Evolutionary conservation across 2,797 vertebrate genomes (phyloP).

Genomic region (Perodicticus potto): DNA sequence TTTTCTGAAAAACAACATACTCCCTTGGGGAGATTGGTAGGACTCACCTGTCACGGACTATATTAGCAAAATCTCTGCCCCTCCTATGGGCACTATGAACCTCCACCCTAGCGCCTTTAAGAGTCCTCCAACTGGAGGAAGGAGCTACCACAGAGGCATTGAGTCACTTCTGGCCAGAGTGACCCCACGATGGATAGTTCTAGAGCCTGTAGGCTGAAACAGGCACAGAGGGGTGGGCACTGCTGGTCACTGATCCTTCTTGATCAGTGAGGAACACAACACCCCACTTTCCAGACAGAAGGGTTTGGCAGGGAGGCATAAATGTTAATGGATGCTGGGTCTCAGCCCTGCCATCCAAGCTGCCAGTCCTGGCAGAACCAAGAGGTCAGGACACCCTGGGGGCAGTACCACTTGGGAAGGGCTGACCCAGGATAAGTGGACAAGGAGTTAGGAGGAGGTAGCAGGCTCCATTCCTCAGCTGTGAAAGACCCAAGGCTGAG

Average conservation of each 20-base stretch:
- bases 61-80: slow-evolving; percentile 3
- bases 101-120: background rate
- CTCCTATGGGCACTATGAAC: slow-evolving; percentile 48
- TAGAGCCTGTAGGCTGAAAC: background rate
- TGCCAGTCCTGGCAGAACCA: slow-evolving; percentile 43
- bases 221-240: background rate
- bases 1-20: background rate
- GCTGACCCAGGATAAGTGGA: background rate
- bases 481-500: slow-evolving; percentile 6
- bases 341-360: background rate
- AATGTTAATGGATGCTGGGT: background rate
- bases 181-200: background rate
- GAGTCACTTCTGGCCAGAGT: background rate
- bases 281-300: background rate
- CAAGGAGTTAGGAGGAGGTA: background rate
- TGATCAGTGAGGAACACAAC: too few relatives aligned
- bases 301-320: background rate
- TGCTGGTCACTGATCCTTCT: background rate
- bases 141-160: slow-evolving; percentile 9
- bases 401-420: slow-evolving; percentile 13
- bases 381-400: background rate
- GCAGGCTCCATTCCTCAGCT: background rate
- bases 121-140: background rate
- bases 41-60: background rate
- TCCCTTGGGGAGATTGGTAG: background rate